Evolutionary conservation across 2,797 vertebrate species (phyloP), one percentile per base, ranked within the genome.

Genomic region (Merluccius polli): DNA sequence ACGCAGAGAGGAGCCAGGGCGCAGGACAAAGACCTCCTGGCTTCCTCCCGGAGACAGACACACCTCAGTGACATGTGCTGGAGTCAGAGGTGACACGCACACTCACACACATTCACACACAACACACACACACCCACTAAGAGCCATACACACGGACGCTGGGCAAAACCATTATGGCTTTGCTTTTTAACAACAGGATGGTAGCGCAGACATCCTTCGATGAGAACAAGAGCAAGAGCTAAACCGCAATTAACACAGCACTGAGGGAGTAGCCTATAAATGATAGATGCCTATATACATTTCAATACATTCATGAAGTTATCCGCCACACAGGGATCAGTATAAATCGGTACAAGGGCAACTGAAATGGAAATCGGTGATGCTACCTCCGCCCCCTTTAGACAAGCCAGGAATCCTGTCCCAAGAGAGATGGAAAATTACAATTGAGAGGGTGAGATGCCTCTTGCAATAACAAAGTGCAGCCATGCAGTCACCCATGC

Each of bases 21-120:
- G 44, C 80, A 75, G 80, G 85, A 92, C 89, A 91, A 90, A 91
- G 88, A 78, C 78, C 1, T 24, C 13, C 2, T 70, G 73, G 74
- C 78, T 77, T 33, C n/a, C 48, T 38, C 79, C 73, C 71, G 70
- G 59, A 79, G 73, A 81, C 75, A 71, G 69, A 32, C 81, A 83
- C 80, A 82, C 83, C 81, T 27, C 59, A 65, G 59, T 65, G 59
- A 65, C 59, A 65, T 65, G 59, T 65, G 59, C 9, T 24, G 59
- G n/a, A 27, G 59, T 65, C 59, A 27, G n/a, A 65, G n/a, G 59
- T n/a, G n/a, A 63, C 52, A 27, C n/a, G 9, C 52, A 27, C 52
- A 24, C 52, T 24, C 21, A 16, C 41, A 16, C 41, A 48, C 41
- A 16, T 6, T 3, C 41, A 48, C 41, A 48, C 59, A 65, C 59